These are phyloP conservation scores for Bovichtus diacanthus DNA, from an alignment of 2,797 vertebrate species.

Conservation along the genomic window DNA sequence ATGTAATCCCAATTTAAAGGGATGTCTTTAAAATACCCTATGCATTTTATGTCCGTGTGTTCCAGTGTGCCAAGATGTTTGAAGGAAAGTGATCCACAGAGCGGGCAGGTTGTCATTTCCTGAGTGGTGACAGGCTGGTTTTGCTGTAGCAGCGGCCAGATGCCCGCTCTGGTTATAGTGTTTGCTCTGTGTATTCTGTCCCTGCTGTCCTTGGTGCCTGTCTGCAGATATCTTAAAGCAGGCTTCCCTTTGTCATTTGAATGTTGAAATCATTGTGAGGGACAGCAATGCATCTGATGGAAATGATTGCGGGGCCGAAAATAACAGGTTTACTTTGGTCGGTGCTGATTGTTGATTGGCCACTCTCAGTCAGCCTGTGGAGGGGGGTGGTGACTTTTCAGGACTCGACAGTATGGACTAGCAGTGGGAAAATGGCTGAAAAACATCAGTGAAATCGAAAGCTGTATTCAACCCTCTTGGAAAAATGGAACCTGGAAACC, in stretches of 20 bases:
- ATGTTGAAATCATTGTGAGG: constrained; percentile 74
- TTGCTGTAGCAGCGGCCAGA: constrained; percentile 15
- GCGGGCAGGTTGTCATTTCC: constrained; percentile 14
- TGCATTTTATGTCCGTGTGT: neutral
- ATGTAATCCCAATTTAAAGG: neutral
- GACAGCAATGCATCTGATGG: constrained; percentile 81
- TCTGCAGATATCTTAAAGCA: constrained; percentile 52
- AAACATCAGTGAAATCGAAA: constrained; percentile 54
- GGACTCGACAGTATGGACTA: constrained; percentile 50
- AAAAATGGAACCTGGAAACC: constrained; percentile 60
- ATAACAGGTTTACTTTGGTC: constrained; percentile 84
- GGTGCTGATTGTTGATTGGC: constrained; percentile 87
- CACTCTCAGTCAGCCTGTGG: constrained; percentile 72
- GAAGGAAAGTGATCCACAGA: constrained; percentile 13
- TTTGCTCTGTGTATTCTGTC: constrained; percentile 36
- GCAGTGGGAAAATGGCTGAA: constrained; percentile 59
- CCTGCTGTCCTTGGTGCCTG: constrained; percentile 56
- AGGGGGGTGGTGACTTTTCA: constrained; percentile 71
- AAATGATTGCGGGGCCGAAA: constrained; percentile 87
- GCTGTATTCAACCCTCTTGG: constrained; percentile 37
- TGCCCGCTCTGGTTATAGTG: constrained; percentile 12
- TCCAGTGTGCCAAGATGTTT: neutral
- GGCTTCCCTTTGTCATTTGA: constrained; percentile 73
- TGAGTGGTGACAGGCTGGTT: constrained; percentile 26
- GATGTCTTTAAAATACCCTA: neutral